Percentiles rank a stretch among this genome's conserved stretches.
Evolutionary conservation across 2,797 vertebrate genomes (phyloP).

Genomic region (Malurus leucopterus): DNA sequence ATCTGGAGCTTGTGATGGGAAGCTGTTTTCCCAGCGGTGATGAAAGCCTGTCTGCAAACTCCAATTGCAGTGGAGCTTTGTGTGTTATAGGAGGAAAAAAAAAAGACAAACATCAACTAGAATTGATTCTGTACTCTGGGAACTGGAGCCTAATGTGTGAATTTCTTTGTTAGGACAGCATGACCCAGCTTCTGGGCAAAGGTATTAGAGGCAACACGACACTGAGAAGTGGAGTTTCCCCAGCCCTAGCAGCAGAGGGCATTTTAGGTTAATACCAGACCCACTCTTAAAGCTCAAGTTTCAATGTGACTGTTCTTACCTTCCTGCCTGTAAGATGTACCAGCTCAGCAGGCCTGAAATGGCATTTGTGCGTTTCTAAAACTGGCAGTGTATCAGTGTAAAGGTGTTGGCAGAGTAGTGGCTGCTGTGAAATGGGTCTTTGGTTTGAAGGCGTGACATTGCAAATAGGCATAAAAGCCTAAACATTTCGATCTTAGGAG

Average conservation of each 20-base stretch:
- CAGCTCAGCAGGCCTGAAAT: neutral
- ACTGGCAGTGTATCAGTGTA: neutral
- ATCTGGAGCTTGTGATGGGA: conserved; percentile 34
- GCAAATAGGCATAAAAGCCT: neutral
- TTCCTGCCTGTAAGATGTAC: neutral
- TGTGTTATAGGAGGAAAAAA: neutral
- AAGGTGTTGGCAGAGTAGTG: neutral
- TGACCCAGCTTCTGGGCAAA: conserved; percentile 1
- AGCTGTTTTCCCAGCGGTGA: conserved; percentile 47
- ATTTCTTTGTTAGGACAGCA: neutral
- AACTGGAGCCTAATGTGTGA: neutral
- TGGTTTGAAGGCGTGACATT: neutral
- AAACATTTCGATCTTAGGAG: neutral
- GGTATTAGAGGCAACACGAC: neutral
- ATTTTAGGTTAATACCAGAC: neutral
- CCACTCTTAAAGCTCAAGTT: neutral
- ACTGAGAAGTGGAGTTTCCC: neutral
- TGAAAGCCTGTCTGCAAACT: conserved; percentile 5
- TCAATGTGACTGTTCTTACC: neutral
- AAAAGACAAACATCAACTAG: neutral
- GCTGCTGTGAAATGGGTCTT: neutral
- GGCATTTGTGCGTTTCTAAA: neutral
- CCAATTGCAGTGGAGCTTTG: neutral
- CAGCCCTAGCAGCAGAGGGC: neutral
- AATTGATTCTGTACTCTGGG: neutral